Evolutionary conservation across 2,113 vertebrate genomes (phyloP).

Genomic region (Sporophila hypoxantha): DNA sequence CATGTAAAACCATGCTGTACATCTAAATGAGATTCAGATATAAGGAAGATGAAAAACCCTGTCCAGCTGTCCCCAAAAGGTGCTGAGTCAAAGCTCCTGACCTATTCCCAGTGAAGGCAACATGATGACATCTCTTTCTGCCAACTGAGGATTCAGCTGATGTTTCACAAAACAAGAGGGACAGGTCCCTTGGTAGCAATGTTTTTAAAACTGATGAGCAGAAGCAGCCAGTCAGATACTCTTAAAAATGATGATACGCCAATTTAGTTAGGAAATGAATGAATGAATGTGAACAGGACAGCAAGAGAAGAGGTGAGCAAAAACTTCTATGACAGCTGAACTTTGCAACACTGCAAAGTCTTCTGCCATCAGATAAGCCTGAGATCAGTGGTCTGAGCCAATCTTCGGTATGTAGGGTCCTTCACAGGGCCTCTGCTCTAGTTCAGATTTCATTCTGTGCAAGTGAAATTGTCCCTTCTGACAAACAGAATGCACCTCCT

Average conservation of each 20-base stretch:
- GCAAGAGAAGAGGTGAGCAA: background rate
- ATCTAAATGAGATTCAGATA: background rate
- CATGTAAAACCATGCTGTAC: background rate
- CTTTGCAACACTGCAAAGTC: background rate
- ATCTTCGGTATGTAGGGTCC: background rate
- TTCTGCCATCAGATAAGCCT: background rate
- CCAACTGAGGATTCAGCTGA: background rate
- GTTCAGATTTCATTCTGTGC: background rate
- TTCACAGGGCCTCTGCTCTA: background rate
- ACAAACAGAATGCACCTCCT: background rate
- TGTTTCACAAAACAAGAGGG: background rate
- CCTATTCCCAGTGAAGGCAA: background rate
- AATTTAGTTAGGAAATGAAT: constrained; percentile 6
- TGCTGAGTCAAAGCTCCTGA: background rate
- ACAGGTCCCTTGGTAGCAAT: background rate
- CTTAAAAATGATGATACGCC: background rate
- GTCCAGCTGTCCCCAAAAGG: background rate
- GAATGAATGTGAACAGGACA: background rate
- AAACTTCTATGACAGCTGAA: background rate
- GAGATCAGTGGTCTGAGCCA: background rate
- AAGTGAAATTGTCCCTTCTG: background rate
- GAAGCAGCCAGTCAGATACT: background rate
- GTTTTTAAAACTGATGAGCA: constrained; percentile 12
- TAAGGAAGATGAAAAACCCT: background rate
- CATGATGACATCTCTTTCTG: background rate